Base-by-base conservation (phyloP, 2,888 invertebrate genomes). In the Xestia rhomboidea region DNA sequence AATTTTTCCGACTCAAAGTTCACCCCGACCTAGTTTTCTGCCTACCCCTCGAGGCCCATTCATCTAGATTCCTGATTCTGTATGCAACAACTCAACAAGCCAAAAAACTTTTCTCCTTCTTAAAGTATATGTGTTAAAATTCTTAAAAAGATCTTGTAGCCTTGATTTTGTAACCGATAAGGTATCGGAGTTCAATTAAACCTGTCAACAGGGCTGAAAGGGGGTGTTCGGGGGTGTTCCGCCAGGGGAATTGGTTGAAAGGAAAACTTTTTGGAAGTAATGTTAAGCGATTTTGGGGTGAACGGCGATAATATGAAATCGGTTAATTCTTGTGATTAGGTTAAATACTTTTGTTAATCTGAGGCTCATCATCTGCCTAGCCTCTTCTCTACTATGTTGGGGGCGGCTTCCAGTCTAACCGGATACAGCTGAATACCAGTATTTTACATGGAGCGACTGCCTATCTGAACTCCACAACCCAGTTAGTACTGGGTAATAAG, bases 131-230 rank as follows among this genome's bases (percentile, higher is more conserved):
- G 68, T 76, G 79, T 81, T 76, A 64, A 81, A 82, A 82, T 63
- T 34, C 46, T 66, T 71, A 18, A 62, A 81, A 75, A 76, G 67
- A 41, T 82, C 66, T 54, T 54, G 41, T 2, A 46, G 15, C 30
- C 51, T 68, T 54, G 46, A 78, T 67, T 71, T 75, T n/a, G 54
- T 27, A 62, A 51, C 76, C 88, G 92, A 91, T 92, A 91, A 89
- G 87, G 86, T 90, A 91, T 91, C 90, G 72, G 84, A 67, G 89
- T 86, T 91, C 91, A 92, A 92, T 92, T 91, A 90, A 88, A 83
- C 73, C 88, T 90, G 90, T 92, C 92, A 89, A 85, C 91, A 79
- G 71, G 71, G 27, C 68, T 74, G 80, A 80, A 64, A 75, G 34
- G 68, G 80, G 81, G 77, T 70, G 68, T 80, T 68, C 34, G 62